Evolutionary conservation across 1,140 invertebrate species (phyloP), one percentile per base, ranked within the genome.

Genomic region (Drosophila pseudoananassae): DNA sequence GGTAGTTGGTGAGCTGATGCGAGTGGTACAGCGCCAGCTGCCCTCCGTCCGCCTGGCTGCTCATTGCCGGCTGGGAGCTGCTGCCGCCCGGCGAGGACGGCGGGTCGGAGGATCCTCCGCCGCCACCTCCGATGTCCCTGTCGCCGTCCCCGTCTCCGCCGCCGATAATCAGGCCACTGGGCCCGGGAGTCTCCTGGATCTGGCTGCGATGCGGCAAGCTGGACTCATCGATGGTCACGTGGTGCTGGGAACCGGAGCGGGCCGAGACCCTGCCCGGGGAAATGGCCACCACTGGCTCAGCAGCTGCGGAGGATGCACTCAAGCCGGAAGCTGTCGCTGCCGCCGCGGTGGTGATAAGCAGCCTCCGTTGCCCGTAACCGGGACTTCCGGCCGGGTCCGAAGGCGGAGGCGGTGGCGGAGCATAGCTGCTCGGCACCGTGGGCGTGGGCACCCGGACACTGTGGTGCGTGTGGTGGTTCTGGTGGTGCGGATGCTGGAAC

Each of bases 201-300:
- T 40, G 40, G 40, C 40, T 43, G 40, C 33, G 33, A 36, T 59
- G 74, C 7, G 91, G 91, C 55, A 92, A 64, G 49, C 80, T 91
- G 2, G 88, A 91, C 66, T 92, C 91, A 38, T 92, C 91, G 59
- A 92, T 92, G 56, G 90, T 92, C 46, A 91, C 87, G 40, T 90
- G 90, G 61, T 92, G 91, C 38, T 91, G 90, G 51, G 92, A 90
- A 4, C 88, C 82, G 25, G 91, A 90, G 0, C 88, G 82, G 3
- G 78, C 77, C 15, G 82, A 78, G 0, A 80, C 57, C 10, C 92
- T 88, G 4, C 91, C 87, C n/a, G 92, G 92, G 52, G 94, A 94
- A 10, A 96, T 95, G 40, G 95, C 96, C 27, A 95, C 95, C 51
- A 95, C 80, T 53, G 59, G 10, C n/a, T 69, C 27, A 2, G 43